Evolutionary conservation across 2,113 vertebrate species (phyloP).

Genomic region (Vanacampus margaritifer): DNA sequence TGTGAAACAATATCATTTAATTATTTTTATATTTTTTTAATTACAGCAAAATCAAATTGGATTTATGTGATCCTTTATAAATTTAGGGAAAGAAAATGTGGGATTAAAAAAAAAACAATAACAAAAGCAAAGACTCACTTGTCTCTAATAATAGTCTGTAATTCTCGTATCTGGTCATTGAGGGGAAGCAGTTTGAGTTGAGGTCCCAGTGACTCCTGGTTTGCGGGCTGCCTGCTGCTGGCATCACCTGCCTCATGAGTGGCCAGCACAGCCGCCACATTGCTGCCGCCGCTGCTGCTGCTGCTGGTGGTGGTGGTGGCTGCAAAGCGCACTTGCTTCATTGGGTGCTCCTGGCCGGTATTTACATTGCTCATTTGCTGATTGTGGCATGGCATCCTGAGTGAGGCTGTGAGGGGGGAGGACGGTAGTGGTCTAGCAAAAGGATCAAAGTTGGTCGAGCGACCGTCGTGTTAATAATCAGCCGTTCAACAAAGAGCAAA

Average conservation of each 20-base stretch:
- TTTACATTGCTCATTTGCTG: slow-evolving; percentile 69
- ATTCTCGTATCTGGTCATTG: slow-evolving; percentile 89
- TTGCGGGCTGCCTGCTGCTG: slow-evolving; percentile 26
- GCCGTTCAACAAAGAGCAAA: slow-evolving; percentile 29
- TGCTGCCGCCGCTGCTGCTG: slow-evolving; percentile 25
- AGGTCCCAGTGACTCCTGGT: slow-evolving; percentile 61
- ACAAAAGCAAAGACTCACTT: slow-evolving; percentile 72
- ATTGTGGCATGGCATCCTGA: slow-evolving; percentile 80
- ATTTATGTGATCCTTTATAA: no score
- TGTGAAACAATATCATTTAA: no score
- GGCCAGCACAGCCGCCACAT: slow-evolving; percentile 39
- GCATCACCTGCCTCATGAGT: slow-evolving; percentile 41
- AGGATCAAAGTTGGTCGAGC: slow-evolving; percentile 4
- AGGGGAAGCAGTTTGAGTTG: slow-evolving; percentile 87
- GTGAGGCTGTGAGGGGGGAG: background rate
- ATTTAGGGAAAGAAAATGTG: background rate
- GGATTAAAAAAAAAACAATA: background rate
- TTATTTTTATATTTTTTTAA: no score
- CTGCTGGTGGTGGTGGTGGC: slow-evolving; percentile 53
- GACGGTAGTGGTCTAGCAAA: background rate
- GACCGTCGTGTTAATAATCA: slow-evolving; percentile 1
- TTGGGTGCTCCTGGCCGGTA: slow-evolving; percentile 60
- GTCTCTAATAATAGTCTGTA: slow-evolving; percentile 91
- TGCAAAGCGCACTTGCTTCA: slow-evolving; percentile 78
- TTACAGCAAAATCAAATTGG: no score